phyloP scores from a whole-genome alignment of 1,140 invertebrate species.

The Drosophila mayri region DNA sequence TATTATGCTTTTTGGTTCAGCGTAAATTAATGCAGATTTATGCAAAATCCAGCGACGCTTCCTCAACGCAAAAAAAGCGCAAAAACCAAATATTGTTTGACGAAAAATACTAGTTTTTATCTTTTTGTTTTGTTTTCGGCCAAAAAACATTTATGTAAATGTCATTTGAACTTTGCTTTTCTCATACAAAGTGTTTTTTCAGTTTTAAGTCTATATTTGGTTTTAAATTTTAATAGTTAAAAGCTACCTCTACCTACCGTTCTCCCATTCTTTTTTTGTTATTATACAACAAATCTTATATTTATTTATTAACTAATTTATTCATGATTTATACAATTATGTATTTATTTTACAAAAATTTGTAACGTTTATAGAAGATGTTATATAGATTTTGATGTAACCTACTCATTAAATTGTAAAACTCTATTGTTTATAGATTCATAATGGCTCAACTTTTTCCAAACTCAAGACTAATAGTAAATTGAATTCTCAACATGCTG shows the following conservation, averaged over 20 bases:
- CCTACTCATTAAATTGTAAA: not conserved
- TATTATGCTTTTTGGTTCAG: slow-evolving; percentile 43
- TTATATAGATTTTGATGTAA: too few species aligned
- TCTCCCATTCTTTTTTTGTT: too few species aligned
- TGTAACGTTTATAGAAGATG: not conserved
- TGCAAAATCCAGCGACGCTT: slow-evolving; percentile 27
- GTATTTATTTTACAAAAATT: not conserved
- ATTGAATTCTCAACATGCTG: too few species aligned
- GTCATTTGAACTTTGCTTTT: not conserved
- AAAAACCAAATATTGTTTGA: slow-evolving; percentile 18
- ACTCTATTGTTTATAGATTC: not conserved
- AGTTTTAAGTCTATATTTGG: not conserved
- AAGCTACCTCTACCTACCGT: not conserved
- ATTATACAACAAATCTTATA: not conserved
- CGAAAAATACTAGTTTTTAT: not conserved
- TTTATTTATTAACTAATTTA: not conserved
- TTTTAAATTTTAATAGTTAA: not conserved
- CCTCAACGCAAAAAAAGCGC: slow-evolving; percentile 18
- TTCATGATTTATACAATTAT: not conserved
- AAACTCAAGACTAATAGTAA: too few species aligned
- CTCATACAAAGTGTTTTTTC: not conserved
- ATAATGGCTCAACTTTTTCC: too few species aligned
- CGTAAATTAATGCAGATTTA: slow-evolving; percentile 39
- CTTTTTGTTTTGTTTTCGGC: not conserved
- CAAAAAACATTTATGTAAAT: slow-evolving; percentile 15